phyloP scores from a whole-genome alignment of 2,888 invertebrate species.

The Drosophila paramelanica region DNA sequence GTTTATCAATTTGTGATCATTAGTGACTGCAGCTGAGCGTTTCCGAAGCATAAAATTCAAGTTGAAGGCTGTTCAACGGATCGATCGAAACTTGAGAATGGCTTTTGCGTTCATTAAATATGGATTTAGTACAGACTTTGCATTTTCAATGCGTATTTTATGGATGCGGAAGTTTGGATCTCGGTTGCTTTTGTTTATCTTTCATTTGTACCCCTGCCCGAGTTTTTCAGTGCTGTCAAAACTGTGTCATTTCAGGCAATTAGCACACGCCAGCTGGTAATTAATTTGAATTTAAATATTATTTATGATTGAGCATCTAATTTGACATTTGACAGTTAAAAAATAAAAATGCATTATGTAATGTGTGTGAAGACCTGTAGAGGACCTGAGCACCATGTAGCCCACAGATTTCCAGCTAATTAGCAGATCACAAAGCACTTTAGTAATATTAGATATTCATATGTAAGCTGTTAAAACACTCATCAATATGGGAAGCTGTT shows the following conservation, averaged over 20 bases:
- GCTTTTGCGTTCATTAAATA: constrained; percentile 55
- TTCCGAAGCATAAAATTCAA: constrained; percentile 50
- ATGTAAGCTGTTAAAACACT: not conserved
- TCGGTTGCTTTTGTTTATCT: constrained; percentile 5
- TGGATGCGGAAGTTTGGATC: constrained; percentile 62
- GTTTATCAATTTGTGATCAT: constrained; percentile 22
- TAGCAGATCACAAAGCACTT: constrained; percentile 6
- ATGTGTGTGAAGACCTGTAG: not conserved
- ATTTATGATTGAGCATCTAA: not conserved
- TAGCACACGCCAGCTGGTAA: constrained; percentile 37
- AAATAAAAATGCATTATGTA: not conserved
- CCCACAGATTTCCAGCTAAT: constrained; percentile 1
- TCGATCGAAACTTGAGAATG: constrained; percentile 16
- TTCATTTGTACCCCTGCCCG: constrained; percentile 28
- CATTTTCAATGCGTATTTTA: constrained; percentile 52
- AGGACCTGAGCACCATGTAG: not conserved
- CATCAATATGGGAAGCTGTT: not conserved
- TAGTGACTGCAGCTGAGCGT: constrained; percentile 44
- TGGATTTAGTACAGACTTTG: constrained; percentile 73
- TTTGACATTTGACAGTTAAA: constrained; percentile 14
- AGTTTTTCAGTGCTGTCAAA: constrained; percentile 25
- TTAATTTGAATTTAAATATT: constrained; percentile 16
- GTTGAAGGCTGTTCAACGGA: constrained; percentile 68
- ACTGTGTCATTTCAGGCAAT: constrained; percentile 58
- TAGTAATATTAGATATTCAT: not conserved